Evolutionary conservation across 1,140 invertebrate species (phyloP).

Genomic region (Saccostrea echinata): DNA sequence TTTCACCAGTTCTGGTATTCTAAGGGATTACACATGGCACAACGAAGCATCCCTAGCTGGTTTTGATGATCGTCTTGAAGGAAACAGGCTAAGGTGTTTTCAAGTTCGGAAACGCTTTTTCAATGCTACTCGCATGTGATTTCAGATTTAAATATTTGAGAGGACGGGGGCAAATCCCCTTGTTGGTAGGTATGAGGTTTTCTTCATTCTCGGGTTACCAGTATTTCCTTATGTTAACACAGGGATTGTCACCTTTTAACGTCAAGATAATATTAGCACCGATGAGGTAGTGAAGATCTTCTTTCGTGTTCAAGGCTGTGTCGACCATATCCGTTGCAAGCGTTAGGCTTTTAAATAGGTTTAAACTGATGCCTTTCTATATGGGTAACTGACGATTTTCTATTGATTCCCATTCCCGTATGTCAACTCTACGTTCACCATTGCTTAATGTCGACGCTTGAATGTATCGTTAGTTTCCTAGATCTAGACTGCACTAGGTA

Average conservation of each 20-base stretch:
- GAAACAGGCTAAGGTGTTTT: no score
- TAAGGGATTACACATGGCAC: no score
- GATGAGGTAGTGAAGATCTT: background rate
- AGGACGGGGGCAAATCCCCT: background rate
- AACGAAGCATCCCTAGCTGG: no score
- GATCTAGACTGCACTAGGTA: no score
- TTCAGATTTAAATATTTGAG: no score
- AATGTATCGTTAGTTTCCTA: no score
- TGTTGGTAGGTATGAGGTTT: conserved; percentile 4
- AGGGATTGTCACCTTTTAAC: background rate
- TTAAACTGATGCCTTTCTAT: conserved; percentile 14
- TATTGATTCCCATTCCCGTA: background rate
- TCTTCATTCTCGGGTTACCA: background rate
- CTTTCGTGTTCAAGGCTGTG: background rate
- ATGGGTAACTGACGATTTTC: background rate
- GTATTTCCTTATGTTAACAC: conserved; percentile 13
- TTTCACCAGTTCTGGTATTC: no score
- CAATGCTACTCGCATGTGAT: no score
- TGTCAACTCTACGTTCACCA: no score
- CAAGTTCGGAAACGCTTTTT: no score
- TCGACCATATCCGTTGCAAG: background rate
- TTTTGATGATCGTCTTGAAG: no score
- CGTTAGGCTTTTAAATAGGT: conserved; percentile 16
- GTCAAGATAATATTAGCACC: background rate
- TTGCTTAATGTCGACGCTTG: no score